Base-by-base conservation (phyloP, 1,140 invertebrate genomes). In the Cydia pomonella region DNA sequence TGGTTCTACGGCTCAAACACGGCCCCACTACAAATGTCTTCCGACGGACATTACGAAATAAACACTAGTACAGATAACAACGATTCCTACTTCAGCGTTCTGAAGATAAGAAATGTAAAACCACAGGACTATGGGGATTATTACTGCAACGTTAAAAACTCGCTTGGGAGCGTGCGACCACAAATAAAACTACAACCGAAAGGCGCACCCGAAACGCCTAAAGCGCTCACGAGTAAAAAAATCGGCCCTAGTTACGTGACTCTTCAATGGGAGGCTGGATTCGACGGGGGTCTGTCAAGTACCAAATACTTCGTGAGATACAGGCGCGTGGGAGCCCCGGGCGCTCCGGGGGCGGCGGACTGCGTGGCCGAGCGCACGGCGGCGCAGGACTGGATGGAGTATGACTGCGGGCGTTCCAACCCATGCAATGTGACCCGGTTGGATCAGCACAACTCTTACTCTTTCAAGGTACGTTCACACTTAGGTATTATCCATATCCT, bases 121-220 rank as follows among this genome's bases (percentile, higher is more conserved):
- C 94, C 96, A 18, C 94, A 95, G 10, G 97, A 98, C 86, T 98
- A 98, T 84, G 97, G 97, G 0, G 97, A 97, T 59, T 99, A 99
- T 86, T 97, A 95, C 50, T 99, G 98, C 82, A 95, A 96, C 76
- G 97, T 97, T 0, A 95, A 95, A 7, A 98, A 98, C 86, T 94
- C 94, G 3, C 89, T 97, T 38, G 97, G 97, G 13, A 95, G 92
- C 47, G 96, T 96, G 21, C 95, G 95, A 5, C 96, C 97, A 0
- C 96, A 95, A 63, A 98, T 98, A 71, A 94, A 95, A 10, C 86
- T 98, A 4, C 97, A 98, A 83, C 95, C 96, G 0, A 97, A 97
- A 93, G 97, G 97, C 0, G 94, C 96, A 0, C 98, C 97, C 0
- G 97, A 98, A 80, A 95, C 95, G 73, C 97, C 98, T 0, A 95